Conservation (phyloP, 2,113 vertebrate species). For the Pangasianodon hypophthalmus region DNA sequence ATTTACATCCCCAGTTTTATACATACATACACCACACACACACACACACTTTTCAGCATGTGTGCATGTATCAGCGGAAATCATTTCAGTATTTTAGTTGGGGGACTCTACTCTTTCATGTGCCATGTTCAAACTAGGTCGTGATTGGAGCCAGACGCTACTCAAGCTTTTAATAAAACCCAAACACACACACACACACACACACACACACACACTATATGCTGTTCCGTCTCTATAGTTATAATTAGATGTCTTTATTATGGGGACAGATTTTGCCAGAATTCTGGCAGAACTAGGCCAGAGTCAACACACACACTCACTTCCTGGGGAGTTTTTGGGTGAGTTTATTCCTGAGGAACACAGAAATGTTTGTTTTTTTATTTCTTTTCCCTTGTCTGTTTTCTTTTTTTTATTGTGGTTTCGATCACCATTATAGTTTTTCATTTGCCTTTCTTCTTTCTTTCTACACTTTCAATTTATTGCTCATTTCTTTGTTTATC, state of each 20-base stretch:
- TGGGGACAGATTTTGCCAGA: not conserved
- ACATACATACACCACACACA: not conserved
- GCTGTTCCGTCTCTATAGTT: slow-evolving; percentile 12
- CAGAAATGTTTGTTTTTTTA: slow-evolving; percentile 20
- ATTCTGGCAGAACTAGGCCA: slow-evolving; percentile 12
- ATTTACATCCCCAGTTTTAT: not conserved
- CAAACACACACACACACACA: slow-evolving; percentile 1
- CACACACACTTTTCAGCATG: not conserved
- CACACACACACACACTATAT: not conserved
- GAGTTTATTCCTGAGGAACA: not conserved
- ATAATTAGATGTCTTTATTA: slow-evolving; percentile 38
- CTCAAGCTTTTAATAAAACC: slow-evolving; percentile 46
- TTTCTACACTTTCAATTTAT: slow-evolving; percentile 28
- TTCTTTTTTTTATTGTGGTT: slow-evolving; percentile 55
- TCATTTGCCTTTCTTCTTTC: slow-evolving; percentile 51
- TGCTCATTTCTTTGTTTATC: not conserved
- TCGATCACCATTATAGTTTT: slow-evolving; percentile 34
- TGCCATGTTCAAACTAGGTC: slow-evolving; percentile 55
- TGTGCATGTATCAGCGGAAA: not conserved
- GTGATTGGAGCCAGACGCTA: slow-evolving; percentile 67
- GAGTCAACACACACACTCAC: slow-evolving; percentile 12
- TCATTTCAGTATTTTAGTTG: slow-evolving; percentile 2
- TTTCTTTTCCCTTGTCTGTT: slow-evolving; percentile 43
- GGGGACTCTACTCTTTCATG: slow-evolving; percentile 57
- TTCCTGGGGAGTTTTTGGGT: not conserved